Evolutionary conservation across 2,113 vertebrate genomes (phyloP).

Genomic region (Leucosticte australis): DNA sequence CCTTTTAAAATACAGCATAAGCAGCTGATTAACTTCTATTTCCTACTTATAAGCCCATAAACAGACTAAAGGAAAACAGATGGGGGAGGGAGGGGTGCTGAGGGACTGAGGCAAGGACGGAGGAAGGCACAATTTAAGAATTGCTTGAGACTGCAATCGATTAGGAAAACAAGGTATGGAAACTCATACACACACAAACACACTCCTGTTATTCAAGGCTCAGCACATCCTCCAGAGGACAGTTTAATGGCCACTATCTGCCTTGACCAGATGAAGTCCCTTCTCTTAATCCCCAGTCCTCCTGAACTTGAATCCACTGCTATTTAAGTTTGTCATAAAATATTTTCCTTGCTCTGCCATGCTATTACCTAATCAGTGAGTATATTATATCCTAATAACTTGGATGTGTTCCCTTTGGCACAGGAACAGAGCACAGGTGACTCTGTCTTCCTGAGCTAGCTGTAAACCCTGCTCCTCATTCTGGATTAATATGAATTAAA

Average conservation of each 20-base stretch:
- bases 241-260: conserved; percentile 6
- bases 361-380: conserved; percentile 24
- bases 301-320: not conserved
- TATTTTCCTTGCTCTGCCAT: not conserved
- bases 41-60: not conserved
- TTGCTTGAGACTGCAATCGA: not conserved
- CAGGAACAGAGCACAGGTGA: not conserved
- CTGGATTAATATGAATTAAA: not conserved
- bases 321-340: conserved; percentile 37
- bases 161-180: not conserved
- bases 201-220: not conserved
- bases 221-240: not conserved
- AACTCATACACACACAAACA: not conserved
- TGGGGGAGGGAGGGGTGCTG: not conserved
- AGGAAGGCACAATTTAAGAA: not conserved
- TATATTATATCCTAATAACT: not conserved
- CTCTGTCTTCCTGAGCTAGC: not conserved
- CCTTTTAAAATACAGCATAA: not conserved
- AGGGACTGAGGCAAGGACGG: not conserved
- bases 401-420: not conserved
- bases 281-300: not conserved
- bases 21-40: not conserved
- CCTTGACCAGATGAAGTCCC: conserved; percentile 10
- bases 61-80: not conserved
- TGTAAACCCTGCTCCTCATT: not conserved